Percentiles rank a stretch among this genome's conserved stretches.
phyloP scores from a whole-genome alignment of 2,888 invertebrate genomes.

The Clistopyga incitator region DNA sequence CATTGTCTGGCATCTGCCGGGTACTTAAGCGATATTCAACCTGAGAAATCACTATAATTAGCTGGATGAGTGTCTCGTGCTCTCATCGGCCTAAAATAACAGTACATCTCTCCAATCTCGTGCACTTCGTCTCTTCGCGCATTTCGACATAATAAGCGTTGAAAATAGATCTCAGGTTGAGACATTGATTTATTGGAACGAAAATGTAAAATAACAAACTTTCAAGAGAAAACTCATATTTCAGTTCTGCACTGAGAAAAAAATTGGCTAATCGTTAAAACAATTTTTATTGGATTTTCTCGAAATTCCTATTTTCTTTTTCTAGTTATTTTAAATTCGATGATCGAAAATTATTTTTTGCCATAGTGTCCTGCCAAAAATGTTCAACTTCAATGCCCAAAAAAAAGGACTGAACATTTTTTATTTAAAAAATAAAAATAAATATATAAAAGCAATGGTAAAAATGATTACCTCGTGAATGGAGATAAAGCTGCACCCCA shows the following conservation, averaged over 20 bases:
- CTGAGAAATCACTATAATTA: constrained; percentile 21
- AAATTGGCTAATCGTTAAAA: neutral
- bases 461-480: constrained; percentile 89
- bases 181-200: constrained; percentile 38
- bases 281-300: neutral
- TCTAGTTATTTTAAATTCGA: neutral
- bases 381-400: no score
- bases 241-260: neutral
- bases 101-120: neutral
- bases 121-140: neutral
- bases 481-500: constrained; percentile 95
- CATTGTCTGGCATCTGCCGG: neutral
- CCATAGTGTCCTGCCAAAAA: neutral
- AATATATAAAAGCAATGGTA: no score
- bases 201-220: constrained; percentile 33
- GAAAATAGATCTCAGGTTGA: neutral
- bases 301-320: neutral
- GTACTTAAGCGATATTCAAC: neutral
- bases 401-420: no score
- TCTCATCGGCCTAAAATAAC: neutral
- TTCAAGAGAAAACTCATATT: neutral
- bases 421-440: no score
- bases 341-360: neutral
- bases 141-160: constrained; percentile 10
- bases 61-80: constrained; percentile 13